Conservation (phyloP, 1,140 invertebrate species). For the Yoshiicerus persimilis region DNA sequence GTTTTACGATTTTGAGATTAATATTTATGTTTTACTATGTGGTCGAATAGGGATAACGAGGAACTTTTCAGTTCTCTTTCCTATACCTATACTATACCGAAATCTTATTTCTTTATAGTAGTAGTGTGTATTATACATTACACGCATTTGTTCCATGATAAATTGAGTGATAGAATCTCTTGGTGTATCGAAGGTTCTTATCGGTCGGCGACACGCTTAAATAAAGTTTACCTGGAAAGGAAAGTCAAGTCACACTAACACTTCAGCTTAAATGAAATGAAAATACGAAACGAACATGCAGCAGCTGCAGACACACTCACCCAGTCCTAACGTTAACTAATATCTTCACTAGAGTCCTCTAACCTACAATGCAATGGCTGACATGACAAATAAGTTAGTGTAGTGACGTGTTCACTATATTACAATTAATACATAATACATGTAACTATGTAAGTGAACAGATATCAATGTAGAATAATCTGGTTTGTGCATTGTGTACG, state of each 20-base stretch:
- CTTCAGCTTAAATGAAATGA: not conserved
- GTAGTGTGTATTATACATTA: not conserved
- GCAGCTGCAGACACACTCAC: not conserved
- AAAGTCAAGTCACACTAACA: not conserved
- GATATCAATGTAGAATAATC: not conserved
- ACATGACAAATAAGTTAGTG: not conserved
- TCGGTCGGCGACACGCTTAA: slow-evolving; percentile 17
- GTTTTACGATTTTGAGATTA: not conserved
- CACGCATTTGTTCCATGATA: not conserved
- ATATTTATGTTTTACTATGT: no score
- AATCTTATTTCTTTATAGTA: no score
- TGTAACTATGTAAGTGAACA: no score
- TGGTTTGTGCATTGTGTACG: not conserved
- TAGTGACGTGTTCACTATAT: not conserved
- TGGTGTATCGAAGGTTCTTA: not conserved
- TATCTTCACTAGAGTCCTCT: not conserved
- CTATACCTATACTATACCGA: no score
- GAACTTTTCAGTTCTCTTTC: no score
- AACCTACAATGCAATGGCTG: no score
- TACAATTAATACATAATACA: not conserved
- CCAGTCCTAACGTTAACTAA: not conserved
- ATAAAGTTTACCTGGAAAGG: not conserved
- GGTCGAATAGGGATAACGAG: no score
- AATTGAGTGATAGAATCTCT: slow-evolving; percentile 3
- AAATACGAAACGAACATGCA: not conserved